These are phyloP conservation scores for Chaetodon auriga DNA, from an alignment of 2,113 vertebrate genomes.

Conservation along the genomic window DNA sequence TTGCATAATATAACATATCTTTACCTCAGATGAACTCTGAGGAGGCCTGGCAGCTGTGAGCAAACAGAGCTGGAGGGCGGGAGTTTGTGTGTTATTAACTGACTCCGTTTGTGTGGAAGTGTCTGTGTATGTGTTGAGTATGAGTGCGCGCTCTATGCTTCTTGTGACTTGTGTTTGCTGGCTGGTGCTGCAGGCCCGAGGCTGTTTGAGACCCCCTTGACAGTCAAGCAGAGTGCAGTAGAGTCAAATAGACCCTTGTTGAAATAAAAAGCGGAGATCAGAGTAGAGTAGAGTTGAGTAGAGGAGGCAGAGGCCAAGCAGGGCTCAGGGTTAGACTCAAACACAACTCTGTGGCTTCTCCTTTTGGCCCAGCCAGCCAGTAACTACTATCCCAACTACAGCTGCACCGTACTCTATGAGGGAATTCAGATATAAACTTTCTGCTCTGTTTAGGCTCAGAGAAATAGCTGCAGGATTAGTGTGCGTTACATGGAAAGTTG, in stretches of 20 bases:
- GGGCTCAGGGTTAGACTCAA: conserved; percentile 67
- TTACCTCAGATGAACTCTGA: conserved; percentile 86
- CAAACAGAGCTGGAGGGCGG: conserved; percentile 75
- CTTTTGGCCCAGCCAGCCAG: conserved; percentile 44
- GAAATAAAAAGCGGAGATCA: conserved; percentile 33
- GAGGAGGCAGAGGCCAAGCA: conserved; percentile 54
- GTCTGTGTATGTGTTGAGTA: conserved; percentile 67
- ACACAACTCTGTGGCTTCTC: conserved; percentile 69
- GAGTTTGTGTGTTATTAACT: conserved; percentile 74
- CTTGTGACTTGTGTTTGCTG: conserved; percentile 74
- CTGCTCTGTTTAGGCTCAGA: conserved; percentile 77
- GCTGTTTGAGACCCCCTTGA: conserved; percentile 65
- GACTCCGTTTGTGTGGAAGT: conserved; percentile 70
- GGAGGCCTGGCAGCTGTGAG: conserved; percentile 84
- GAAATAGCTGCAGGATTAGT: conserved; percentile 76
- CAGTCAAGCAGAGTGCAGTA: conserved; percentile 46
- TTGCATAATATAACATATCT: conserved; percentile 89
- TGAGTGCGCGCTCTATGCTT: conserved; percentile 63
- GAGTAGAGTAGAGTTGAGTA: conserved; percentile 50
- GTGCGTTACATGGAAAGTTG: conserved; percentile 74
- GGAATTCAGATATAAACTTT: conserved; percentile 70
- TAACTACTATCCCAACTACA: conserved; percentile 58
- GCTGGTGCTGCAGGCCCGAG: conserved; percentile 64
- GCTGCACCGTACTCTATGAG: conserved; percentile 53
- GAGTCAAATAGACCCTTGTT: conserved; percentile 59